Percentiles rank a stretch among this genome's conserved stretches.
These are phyloP conservation scores for Hemibagrus guttatus DNA, from an alignment of 2,797 vertebrate species.

Conservation along the genomic window DNA sequence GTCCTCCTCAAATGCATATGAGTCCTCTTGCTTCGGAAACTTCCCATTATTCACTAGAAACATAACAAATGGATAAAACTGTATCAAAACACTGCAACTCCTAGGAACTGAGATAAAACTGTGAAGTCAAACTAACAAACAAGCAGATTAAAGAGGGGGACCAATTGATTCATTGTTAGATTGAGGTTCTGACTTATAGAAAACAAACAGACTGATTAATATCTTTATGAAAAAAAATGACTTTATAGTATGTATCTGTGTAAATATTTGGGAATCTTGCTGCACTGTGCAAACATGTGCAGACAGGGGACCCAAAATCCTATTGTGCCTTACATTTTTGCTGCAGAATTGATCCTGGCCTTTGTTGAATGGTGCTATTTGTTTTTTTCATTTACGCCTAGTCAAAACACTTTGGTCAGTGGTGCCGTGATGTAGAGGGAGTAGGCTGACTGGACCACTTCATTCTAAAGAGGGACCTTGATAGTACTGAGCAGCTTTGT, in stretches of 20 bases:
- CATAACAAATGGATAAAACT: constrained; percentile 38
- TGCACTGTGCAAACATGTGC: neutral
- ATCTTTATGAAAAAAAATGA: constrained; percentile 19
- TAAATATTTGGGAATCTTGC: constrained; percentile 46
- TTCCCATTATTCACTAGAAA: constrained; percentile 81
- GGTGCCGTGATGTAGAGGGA: constrained; percentile 70
- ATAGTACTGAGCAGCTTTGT: constrained; percentile 68
- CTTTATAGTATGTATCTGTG: constrained; percentile 39
- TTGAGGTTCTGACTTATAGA: constrained; percentile 12
- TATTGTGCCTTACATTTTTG: constrained; percentile 13
- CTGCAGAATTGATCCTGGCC: neutral
- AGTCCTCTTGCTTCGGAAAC: constrained; percentile 86
- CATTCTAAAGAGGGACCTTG: constrained; percentile 63
- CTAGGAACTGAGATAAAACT: constrained; percentile 21
- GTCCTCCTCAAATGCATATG: constrained; percentile 94
- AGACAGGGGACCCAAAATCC: constrained; percentile 13
- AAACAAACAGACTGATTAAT: constrained; percentile 40
- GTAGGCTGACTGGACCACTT: constrained; percentile 70
- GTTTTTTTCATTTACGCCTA: constrained; percentile 66
- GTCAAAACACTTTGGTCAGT: constrained; percentile 62
- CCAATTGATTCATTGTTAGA: neutral
- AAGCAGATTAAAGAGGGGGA: constrained; percentile 7
- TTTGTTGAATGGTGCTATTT: constrained; percentile 40
- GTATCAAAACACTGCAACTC: constrained; percentile 28
- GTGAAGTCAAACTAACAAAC: constrained; percentile 19